Conservation (phyloP, 2,113 vertebrate species). For the Archilochus colubris region DNA sequence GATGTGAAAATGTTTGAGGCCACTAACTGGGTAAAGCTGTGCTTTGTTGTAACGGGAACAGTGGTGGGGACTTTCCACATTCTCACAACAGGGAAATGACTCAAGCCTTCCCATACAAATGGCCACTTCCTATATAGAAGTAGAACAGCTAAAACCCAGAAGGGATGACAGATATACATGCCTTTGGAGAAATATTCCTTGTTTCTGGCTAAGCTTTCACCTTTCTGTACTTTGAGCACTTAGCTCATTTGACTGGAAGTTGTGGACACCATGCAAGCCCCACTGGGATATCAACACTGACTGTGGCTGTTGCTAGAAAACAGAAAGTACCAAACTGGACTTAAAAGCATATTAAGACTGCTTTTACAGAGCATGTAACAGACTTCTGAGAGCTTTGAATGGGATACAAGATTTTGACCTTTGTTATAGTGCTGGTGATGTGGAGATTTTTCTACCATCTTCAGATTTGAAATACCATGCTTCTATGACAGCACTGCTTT, state of each 20-base stretch:
- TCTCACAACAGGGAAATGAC: neutral
- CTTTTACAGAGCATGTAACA: neutral
- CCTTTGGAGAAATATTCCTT: neutral
- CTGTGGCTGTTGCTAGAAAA: neutral
- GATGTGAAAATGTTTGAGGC: slow-evolving; percentile 77
- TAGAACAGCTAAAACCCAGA: neutral
- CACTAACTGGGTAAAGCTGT: slow-evolving; percentile 69
- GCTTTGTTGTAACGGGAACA: neutral
- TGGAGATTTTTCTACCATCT: neutral
- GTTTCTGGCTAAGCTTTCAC: neutral
- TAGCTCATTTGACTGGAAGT: neutral
- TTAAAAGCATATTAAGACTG: neutral
- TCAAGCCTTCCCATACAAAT: neutral
- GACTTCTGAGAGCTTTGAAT: neutral
- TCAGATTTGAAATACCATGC: neutral
- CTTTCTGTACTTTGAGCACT: neutral
- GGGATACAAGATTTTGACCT: neutral
- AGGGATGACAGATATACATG: neutral
- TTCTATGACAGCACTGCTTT: neutral
- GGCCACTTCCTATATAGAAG: neutral
- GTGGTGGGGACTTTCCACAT: neutral
- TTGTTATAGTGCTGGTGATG: neutral
- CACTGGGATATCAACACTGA: neutral
- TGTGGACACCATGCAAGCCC: neutral
- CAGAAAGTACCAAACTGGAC: neutral